These are phyloP conservation scores for Drosophila nr. perissopoda DNA, from an alignment of 2,888 invertebrate species.

Conservation along the genomic window DNA sequence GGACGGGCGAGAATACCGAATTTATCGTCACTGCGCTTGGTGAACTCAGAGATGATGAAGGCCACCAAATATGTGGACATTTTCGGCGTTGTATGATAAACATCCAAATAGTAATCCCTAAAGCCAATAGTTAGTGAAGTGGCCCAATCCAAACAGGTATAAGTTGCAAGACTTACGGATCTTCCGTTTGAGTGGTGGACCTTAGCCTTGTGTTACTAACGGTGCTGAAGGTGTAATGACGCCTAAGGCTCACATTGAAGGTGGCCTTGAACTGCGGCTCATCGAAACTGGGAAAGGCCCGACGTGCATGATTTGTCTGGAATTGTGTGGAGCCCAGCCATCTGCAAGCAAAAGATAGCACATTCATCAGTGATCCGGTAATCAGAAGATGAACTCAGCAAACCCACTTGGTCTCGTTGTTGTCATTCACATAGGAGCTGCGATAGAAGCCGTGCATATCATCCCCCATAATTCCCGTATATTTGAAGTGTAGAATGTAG, in stretches of 20 bases:
- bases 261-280: conserved; percentile 90
- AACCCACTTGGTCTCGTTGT: conserved; percentile 80
- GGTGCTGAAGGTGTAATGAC: conserved; percentile 78
- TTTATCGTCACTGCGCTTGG: conserved; percentile 60
- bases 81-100: conserved; percentile 85
- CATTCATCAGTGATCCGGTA: neutral
- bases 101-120: conserved; percentile 67
- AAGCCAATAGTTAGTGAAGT: neutral
- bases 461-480: conserved; percentile 86
- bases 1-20: conserved; percentile 89
- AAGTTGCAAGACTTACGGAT: conserved; percentile 62
- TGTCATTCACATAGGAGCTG: conserved; percentile 82
- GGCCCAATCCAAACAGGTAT: neutral
- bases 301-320: conserved; percentile 88
- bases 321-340: conserved; percentile 90
- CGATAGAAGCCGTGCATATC: conserved; percentile 86
- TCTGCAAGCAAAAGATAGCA: conserved; percentile 74
- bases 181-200: conserved; percentile 9
- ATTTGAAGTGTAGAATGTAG: conserved; percentile 85
- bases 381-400: neutral
- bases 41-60: conserved; percentile 89
- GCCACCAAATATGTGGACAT: conserved; percentile 94
- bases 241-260: conserved; percentile 86
- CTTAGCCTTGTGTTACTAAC: conserved; percentile 72
- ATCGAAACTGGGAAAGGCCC: conserved; percentile 92